Evolutionary conservation across 1,140 invertebrate species (phyloP).

Genomic region (Zeugodacus cucurbitae): DNA sequence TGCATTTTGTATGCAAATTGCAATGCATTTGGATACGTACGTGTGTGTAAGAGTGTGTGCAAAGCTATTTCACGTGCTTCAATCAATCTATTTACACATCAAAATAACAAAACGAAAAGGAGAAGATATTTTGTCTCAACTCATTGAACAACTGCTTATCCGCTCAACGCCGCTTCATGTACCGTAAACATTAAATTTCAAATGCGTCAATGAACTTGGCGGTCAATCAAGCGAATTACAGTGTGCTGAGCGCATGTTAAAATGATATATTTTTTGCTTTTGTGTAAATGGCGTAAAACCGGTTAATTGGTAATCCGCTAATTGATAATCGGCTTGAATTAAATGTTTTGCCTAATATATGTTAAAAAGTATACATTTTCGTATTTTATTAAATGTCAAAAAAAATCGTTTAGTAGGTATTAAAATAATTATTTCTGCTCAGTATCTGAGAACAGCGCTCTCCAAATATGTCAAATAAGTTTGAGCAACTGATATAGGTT

Average conservation of each 20-base stretch:
- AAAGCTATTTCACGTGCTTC: background rate
- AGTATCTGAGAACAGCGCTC: too few relatives aligned
- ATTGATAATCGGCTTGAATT: too few relatives aligned
- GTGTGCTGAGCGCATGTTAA: background rate
- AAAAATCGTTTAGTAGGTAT: too few relatives aligned
- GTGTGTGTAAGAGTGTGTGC: background rate
- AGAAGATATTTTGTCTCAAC: background rate
- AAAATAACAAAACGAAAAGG: background rate
- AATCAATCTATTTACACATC: slow-evolving; percentile 3
- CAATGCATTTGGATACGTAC: background rate
- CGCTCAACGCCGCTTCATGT: background rate
- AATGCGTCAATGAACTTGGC: slow-evolving; percentile 6
- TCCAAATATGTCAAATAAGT: too few relatives aligned
- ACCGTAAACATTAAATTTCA: background rate
- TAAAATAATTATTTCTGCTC: too few relatives aligned
- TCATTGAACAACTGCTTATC: background rate
- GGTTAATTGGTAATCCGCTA: too few relatives aligned
- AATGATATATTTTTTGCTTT: too few relatives aligned
- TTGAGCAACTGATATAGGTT: too few relatives aligned
- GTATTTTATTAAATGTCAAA: too few relatives aligned
- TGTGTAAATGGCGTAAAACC: too few relatives aligned
- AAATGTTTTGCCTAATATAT: too few relatives aligned
- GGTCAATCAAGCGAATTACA: background rate
- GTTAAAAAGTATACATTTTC: too few relatives aligned
- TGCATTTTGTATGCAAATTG: background rate